phyloP scores from a whole-genome alignment of 2,888 invertebrate species.

The Drosophila conformis region DNA sequence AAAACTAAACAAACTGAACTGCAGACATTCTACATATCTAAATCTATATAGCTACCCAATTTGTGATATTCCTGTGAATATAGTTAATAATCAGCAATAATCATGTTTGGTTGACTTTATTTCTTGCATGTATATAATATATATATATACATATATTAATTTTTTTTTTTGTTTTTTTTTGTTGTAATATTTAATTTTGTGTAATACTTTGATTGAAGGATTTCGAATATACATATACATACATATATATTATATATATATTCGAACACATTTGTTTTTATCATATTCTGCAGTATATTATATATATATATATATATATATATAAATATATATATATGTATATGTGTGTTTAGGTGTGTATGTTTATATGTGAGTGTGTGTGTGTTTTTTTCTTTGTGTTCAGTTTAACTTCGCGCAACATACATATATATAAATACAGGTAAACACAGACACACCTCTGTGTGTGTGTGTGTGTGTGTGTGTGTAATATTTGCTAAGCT shows the following conservation, averaged over 20 bases:
- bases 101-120: slow-evolving; percentile 72
- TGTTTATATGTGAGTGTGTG: slow-evolving; percentile 21
- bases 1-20: background rate
- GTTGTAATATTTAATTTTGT: slow-evolving; percentile 27
- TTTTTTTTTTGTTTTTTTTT: slow-evolving; percentile 13
- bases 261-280: slow-evolving; percentile 52
- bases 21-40: background rate
- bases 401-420: slow-evolving; percentile 32
- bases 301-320: background rate
- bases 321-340: background rate
- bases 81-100: slow-evolving; percentile 1
- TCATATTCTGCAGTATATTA: slow-evolving; percentile 23
- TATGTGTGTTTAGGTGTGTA: slow-evolving; percentile 11
- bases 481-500: slow-evolving; percentile 39
- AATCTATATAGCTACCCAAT: background rate
- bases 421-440: slow-evolving; percentile 52
- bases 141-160: slow-evolving; percentile 32
- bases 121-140: slow-evolving; percentile 64
- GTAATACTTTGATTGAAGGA: slow-evolving; percentile 82
- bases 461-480: slow-evolving; percentile 4
- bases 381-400: slow-evolving; percentile 20
- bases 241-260: slow-evolving; percentile 72
- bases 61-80: background rate
- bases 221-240: slow-evolving; percentile 59
- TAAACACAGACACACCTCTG: slow-evolving; percentile 14